These are phyloP conservation scores for Alectoris magna DNA, from an alignment of 2,797 vertebrate genomes.

Conservation along the genomic window DNA sequence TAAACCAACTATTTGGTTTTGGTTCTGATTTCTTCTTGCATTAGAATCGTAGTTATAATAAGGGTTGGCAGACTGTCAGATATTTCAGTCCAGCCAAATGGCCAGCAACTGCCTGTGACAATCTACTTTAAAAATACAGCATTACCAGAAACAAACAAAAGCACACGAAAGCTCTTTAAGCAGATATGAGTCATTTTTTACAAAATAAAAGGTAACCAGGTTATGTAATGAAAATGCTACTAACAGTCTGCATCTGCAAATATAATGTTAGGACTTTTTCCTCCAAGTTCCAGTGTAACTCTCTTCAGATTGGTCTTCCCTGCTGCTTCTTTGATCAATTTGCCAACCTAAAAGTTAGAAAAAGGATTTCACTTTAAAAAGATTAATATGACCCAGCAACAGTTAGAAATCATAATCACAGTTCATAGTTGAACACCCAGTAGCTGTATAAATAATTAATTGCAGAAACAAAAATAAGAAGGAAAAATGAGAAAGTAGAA, in stretches of 20 bases:
- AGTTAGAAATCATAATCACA: background rate
- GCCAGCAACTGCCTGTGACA: rapidly evolving
- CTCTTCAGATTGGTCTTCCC: slow-evolving; percentile 91
- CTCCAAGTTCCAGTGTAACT: slow-evolving; percentile 90
- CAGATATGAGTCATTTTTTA: background rate
- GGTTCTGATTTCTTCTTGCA: background rate
- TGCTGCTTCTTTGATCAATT: slow-evolving; percentile 89
- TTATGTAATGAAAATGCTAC: slow-evolving; percentile 60
- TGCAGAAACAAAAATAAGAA: background rate
- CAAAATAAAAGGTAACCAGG: background rate
- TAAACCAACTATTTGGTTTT: background rate
- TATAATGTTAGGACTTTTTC: slow-evolving; percentile 91
- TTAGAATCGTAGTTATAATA: background rate
- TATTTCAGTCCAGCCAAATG: background rate
- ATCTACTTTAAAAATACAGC: background rate
- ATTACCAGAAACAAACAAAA: background rate
- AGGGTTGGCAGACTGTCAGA: background rate
- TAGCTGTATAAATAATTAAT: background rate
- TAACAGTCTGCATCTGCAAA: slow-evolving; percentile 91
- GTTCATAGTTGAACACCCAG: background rate
- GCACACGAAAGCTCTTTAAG: background rate
- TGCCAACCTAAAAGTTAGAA: slow-evolving; percentile 84
- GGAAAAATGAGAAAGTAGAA: background rate
- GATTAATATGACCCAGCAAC: background rate
- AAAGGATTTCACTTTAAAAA: background rate